Evolutionary conservation across 2,888 invertebrate genomes (phyloP).

Genomic region (Erebia aethiops): DNA sequence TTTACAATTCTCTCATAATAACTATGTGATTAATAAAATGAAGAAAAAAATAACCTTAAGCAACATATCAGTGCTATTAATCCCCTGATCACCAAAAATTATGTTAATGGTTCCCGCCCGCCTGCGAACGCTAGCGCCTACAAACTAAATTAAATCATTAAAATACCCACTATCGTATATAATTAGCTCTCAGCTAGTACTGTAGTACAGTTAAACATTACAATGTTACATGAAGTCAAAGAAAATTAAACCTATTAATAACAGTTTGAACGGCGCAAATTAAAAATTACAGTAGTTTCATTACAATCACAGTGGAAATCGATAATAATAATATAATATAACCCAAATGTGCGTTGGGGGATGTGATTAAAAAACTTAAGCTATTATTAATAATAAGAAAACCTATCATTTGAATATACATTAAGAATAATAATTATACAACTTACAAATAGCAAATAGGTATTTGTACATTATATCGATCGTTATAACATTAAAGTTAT

Average conservation of each 20-base stretch:
- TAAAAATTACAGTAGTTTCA: slow-evolving; percentile 30
- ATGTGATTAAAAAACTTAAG: slow-evolving; percentile 26
- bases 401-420: slow-evolving; percentile 27
- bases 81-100: slow-evolving; percentile 75
- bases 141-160: slow-evolving; percentile 71
- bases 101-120: slow-evolving; percentile 65
- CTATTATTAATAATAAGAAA: slow-evolving; percentile 15
- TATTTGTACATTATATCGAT: slow-evolving; percentile 62
- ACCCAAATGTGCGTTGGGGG: slow-evolving; percentile 33
- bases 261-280: slow-evolving; percentile 56
- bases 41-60: slow-evolving; percentile 68
- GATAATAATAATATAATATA: slow-evolving; percentile 24
- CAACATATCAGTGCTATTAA: slow-evolving; percentile 65
- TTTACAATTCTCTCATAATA: slow-evolving; percentile 81
- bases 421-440: slow-evolving; percentile 43
- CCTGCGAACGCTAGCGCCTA: slow-evolving; percentile 68
- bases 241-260: slow-evolving; percentile 47
- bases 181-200: slow-evolving; percentile 65
- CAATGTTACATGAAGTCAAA: slow-evolving; percentile 53
- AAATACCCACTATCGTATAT: slow-evolving; percentile 70
- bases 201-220: slow-evolving; percentile 44
- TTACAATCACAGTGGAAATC: slow-evolving; percentile 38
- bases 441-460: slow-evolving; percentile 43
- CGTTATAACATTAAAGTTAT: too few relatives aligned
- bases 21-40: slow-evolving; percentile 72